Evolutionary conservation across 2,113 vertebrate genomes (phyloP).

Genomic region (Rhodinocichla rosea): DNA sequence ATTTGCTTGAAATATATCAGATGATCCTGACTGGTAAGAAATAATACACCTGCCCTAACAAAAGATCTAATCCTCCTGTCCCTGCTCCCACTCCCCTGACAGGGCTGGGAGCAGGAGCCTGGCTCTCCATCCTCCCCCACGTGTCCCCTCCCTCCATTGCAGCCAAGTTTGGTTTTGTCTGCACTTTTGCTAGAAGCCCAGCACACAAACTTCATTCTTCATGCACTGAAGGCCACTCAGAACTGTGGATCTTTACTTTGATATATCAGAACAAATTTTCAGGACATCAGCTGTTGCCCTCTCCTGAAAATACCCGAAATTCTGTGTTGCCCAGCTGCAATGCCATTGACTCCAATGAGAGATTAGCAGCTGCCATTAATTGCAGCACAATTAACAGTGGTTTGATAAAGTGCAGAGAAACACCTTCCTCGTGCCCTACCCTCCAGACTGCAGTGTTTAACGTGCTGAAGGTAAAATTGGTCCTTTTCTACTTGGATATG

Average conservation of each 20-base stretch:
- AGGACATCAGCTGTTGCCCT: background rate
- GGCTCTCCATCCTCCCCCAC: rapidly evolving
- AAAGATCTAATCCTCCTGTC: background rate
- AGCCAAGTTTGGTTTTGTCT: background rate
- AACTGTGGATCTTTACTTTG: background rate
- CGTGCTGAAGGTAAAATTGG: background rate
- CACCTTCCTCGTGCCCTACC: background rate
- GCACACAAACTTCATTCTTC: background rate
- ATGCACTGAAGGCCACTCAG: background rate
- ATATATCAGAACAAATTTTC: background rate
- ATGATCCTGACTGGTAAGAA: background rate
- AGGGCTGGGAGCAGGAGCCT: background rate
- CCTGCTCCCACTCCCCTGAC: background rate
- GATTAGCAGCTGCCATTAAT: background rate
- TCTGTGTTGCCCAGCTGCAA: background rate
- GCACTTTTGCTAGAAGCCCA: background rate
- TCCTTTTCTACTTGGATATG: background rate
- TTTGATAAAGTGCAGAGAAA: background rate
- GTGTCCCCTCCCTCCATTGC: rapidly evolving
- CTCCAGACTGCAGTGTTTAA: background rate
- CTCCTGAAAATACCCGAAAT: background rate
- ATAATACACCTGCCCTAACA: background rate
- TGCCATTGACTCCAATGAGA: background rate
- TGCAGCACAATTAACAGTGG: background rate
- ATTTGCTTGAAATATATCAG: background rate